Evolutionary conservation across 2,113 vertebrate species (phyloP).

Genomic region (Reinhardtius hippoglossoides): DNA sequence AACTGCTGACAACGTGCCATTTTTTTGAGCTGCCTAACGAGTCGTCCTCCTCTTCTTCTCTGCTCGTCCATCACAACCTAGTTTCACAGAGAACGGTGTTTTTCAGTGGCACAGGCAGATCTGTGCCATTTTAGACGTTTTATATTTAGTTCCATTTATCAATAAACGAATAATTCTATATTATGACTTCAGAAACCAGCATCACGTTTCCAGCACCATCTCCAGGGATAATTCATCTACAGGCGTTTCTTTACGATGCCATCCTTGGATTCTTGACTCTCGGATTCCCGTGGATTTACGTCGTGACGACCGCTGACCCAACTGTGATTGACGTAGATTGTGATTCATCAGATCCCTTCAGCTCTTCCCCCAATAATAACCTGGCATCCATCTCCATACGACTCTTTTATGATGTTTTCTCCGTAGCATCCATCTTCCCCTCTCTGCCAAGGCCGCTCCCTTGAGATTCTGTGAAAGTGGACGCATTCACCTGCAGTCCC

Average conservation of each 20-base stretch:
- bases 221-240: slow-evolving; percentile 26
- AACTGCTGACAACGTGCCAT: slow-evolving; percentile 43
- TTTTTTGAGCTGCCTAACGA: slow-evolving; percentile 40
- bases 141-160: background rate
- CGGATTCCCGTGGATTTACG: too few relatives aligned
- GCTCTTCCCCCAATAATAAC: slow-evolving; percentile 18
- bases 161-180: background rate
- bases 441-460: background rate
- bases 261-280: too few relatives aligned
- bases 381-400: background rate
- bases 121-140: background rate
- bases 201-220: background rate
- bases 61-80: slow-evolving; percentile 34
- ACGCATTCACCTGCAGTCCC: background rate
- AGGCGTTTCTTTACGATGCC: slow-evolving; percentile 1
- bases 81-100: slow-evolving; percentile 24
- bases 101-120: background rate
- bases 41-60: slow-evolving; percentile 36
- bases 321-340: slow-evolving; percentile 44
- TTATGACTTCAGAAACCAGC: background rate
- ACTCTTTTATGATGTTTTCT: slow-evolving; percentile 11
- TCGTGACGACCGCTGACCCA: background rate
- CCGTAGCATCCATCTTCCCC: background rate
- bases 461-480: background rate
- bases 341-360: slow-evolving; percentile 38